These are phyloP conservation scores for Microctonus hyperodae DNA, from an alignment of 2,888 invertebrate species.

Conservation along the genomic window DNA sequence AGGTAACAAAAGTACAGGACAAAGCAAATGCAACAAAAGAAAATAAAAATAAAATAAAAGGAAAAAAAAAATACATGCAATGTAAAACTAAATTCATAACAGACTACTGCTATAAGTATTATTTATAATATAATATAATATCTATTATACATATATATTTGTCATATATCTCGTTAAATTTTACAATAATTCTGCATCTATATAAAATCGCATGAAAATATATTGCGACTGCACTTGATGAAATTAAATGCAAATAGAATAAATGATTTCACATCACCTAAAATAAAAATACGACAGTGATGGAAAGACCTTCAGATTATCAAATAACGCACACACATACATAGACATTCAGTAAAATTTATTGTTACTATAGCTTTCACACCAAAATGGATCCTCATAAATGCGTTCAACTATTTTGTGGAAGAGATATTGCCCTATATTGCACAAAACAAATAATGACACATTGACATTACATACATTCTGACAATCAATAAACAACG, in stretches of 20 bases:
- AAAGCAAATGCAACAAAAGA: conserved; percentile 9
- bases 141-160: too few species aligned
- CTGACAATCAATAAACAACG: conserved; percentile 29
- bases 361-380: neutral
- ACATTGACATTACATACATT: conserved; percentile 54
- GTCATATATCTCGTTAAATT: too few species aligned
- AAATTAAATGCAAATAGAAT: neutral
- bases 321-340: neutral
- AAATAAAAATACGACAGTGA: neutral
- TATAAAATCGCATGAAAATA: too few species aligned
- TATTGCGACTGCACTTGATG: too few species aligned
- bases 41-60: neutral
- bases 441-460: neutral
- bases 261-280: conserved; percentile 3
- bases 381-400: conserved; percentile 9
- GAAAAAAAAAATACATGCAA: neutral
- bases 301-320: neutral
- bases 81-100: neutral
- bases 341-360: conserved; percentile 4
- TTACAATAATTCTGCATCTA: too few species aligned
- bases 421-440: neutral
- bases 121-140: too few species aligned
- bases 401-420: neutral
- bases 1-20: neutral
- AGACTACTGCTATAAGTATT: neutral